Evolutionary conservation across 2,797 vertebrate genomes (phyloP).

Genomic region (Nannoperca obscura): DNA sequence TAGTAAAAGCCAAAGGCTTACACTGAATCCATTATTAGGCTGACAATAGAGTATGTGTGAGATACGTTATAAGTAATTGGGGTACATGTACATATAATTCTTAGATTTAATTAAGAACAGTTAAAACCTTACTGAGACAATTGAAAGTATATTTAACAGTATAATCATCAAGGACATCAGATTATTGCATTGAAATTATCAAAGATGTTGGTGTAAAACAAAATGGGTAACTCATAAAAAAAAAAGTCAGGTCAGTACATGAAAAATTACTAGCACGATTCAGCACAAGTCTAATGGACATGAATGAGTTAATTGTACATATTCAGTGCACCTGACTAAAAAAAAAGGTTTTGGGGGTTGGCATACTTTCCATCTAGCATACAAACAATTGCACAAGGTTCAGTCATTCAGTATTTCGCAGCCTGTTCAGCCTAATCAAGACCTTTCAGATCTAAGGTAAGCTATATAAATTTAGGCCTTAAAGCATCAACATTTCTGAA

Average conservation of each 20-base stretch:
- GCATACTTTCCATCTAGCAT: constrained; percentile 69
- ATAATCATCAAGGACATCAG: neutral
- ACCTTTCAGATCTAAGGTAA: constrained; percentile 77
- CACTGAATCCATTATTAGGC: constrained; percentile 10
- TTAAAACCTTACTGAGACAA: neutral
- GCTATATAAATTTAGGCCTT: neutral
- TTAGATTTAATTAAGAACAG: neutral
- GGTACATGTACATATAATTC: neutral
- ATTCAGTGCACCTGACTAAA: constrained; percentile 60
- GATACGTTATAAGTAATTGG: neutral
- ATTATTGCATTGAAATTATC: neutral
- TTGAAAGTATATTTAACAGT: neutral
- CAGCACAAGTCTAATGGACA: constrained; percentile 38
- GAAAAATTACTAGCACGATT: neutral
- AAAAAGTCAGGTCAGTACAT: neutral
- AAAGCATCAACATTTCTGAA: neutral
- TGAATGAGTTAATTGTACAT: constrained; percentile 83
- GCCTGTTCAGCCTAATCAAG: constrained; percentile 57
- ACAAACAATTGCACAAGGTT: constrained; percentile 78
- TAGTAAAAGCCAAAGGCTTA: constrained; percentile 64
- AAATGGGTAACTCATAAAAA: neutral
- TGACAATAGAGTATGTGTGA: neutral
- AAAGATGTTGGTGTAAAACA: neutral
- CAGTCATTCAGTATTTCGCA: constrained; percentile 70
- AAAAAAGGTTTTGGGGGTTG: constrained; percentile 66